Conservation (phyloP, 2,113 vertebrate species). For the Acanthochromis polyacanthus region DNA sequence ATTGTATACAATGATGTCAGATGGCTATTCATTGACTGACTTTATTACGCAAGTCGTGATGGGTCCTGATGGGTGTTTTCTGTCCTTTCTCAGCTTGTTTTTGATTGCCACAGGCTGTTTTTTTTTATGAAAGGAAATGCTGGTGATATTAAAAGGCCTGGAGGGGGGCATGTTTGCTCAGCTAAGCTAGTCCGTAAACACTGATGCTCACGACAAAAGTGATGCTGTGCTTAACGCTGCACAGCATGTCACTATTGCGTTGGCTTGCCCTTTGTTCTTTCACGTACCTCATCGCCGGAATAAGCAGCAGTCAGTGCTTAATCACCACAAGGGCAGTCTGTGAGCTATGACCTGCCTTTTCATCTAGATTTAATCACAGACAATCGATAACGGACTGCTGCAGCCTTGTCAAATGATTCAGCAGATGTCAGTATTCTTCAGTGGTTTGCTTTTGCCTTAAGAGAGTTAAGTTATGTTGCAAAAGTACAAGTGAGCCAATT, state of each 20-base stretch:
- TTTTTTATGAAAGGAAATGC: constrained; percentile 38
- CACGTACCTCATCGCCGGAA: constrained; percentile 60
- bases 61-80: constrained; percentile 13
- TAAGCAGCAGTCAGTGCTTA: constrained; percentile 60
- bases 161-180: constrained; percentile 42
- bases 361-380: constrained; percentile 52
- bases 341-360: constrained; percentile 60
- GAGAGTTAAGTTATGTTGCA: constrained; percentile 75
- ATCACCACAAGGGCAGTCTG: constrained; percentile 61
- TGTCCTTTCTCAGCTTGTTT: constrained; percentile 43
- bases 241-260: constrained; percentile 59
- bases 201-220: constrained; percentile 49
- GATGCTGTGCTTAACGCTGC: constrained; percentile 57
- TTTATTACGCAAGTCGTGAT: constrained; percentile 36
- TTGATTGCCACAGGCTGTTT: not conserved
- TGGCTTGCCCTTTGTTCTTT: constrained; percentile 65
- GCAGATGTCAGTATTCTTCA: constrained; percentile 77
- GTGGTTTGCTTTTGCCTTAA: constrained; percentile 60
- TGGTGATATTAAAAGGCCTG: constrained; percentile 54
- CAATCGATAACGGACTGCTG: constrained; percentile 59
- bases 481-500: constrained; percentile 76
- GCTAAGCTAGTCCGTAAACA: constrained; percentile 51
- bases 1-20: constrained; percentile 20
- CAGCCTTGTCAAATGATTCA: constrained; percentile 77
- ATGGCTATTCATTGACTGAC: constrained; percentile 31